Conservation (phyloP, 2,888 invertebrate species). For the Seira ritae region DNA sequence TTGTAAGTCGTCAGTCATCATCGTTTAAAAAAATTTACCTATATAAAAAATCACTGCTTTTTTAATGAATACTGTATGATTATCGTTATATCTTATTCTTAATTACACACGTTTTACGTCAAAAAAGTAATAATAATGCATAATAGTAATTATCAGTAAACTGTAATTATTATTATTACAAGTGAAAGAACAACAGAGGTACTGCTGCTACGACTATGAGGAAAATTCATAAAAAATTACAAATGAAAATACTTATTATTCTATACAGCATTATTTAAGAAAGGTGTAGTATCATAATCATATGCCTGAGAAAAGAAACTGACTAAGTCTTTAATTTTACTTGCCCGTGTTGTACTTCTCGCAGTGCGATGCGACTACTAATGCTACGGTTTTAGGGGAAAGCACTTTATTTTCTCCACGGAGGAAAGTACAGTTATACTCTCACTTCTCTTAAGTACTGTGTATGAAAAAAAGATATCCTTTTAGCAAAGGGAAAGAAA, state of each 20-base stretch:
- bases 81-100: background rate
- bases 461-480: background rate
- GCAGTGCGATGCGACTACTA: background rate
- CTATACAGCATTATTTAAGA: constrained; percentile 40
- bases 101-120: background rate
- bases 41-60: constrained; percentile 42
- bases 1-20: constrained; percentile 44
- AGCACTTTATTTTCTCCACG: background rate
- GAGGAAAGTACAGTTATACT: constrained; percentile 2
- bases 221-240: background rate
- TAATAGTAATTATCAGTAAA: constrained; percentile 18
- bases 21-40: constrained; percentile 21
- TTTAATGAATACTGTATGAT: constrained; percentile 32
- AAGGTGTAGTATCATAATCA: constrained; percentile 19
- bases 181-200: constrained; percentile 38
- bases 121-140: constrained; percentile 21
- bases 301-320: constrained; percentile 45
- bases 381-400: background rate
- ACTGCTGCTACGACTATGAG: constrained; percentile 38
- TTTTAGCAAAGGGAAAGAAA: background rate
- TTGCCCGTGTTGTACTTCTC: background rate
- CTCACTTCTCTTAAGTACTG: constrained; percentile 1
- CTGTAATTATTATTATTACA: constrained; percentile 37
- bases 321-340: constrained; percentile 37
- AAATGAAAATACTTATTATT: constrained; percentile 17